Base-by-base conservation (phyloP, 2,888 invertebrate species). In the Drosophila ochracea region DNA sequence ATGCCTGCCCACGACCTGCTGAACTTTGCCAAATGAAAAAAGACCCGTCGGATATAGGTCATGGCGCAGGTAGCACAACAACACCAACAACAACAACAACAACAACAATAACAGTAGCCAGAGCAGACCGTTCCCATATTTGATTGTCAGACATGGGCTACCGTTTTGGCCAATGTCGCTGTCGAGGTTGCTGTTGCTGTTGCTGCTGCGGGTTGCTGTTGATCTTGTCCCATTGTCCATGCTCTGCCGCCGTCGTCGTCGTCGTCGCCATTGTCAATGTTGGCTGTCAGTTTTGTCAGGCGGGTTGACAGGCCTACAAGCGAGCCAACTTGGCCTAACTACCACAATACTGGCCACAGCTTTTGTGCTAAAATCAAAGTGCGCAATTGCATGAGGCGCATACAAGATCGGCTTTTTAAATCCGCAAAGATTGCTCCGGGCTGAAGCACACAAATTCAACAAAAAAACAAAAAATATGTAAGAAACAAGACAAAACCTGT, bases 241-340 rank as follows among this genome's bases (percentile, higher is more conserved):
- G 72, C 71, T 73, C 67, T 57, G 43, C 52, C 78, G 73, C 72
- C 70, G 67, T 50, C 63, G 33, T 64, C 50, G 73, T 69, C 63
- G 33, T 35, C 63, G 74, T 58, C 71, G 61, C 47, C 66, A 73
- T 79, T 85, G 90, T 88, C 90, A 85, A 89, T 90, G 90, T 86
- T 86, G 89, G 83, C 86, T 89, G 90, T 86, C 86, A 90, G 75
- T 89, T 86, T 90, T 90, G 90, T 81, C 86, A 89, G 89, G 75
- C 73, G 55, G 73, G 43, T 58, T 86, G 89, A 89, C 86, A 90
- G 86, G 86, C 89, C 69, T 62, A 90, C 89, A 86, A 90, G 85
- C 75, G 25, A 31, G 65, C 68, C 68, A 85, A 81, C 71, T 73
- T 71, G 78, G 82, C 76, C 41, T 82, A 83, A 87, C 88, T 84